A percentile compares a stretch with the other conserved stretches of the same genome.
These are phyloP conservation scores for Dascyllus trimaculatus DNA, from an alignment of 2,113 vertebrate species.

Conservation along the genomic window DNA sequence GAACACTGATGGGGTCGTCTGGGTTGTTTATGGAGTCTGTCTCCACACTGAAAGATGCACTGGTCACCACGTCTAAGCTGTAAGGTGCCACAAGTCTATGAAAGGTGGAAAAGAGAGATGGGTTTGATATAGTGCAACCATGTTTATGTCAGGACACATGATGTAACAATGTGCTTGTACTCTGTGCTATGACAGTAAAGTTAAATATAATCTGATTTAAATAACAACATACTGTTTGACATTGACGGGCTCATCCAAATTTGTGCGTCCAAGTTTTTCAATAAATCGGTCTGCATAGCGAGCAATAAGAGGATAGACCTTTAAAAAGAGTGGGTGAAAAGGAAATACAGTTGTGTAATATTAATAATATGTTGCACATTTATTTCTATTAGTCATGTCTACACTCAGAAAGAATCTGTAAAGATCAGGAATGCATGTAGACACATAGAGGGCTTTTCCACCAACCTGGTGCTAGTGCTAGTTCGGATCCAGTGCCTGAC, in stretches of 20 bases:
- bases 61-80: slow-evolving; percentile 86
- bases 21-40: slow-evolving; percentile 87
- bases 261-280: slow-evolving; percentile 55
- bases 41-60: slow-evolving; percentile 89
- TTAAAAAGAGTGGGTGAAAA: slow-evolving; percentile 2
- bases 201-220: background rate
- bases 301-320: slow-evolving; percentile 75
- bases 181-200: background rate
- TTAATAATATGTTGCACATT: no score
- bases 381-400: no score
- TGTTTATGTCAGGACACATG: background rate
- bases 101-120: background rate
- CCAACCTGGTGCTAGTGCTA: no score
- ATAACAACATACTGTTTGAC: slow-evolving; percentile 75
- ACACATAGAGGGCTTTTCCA: no score
- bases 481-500: no score
- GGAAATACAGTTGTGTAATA: no score
- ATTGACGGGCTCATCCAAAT: slow-evolving; percentile 64
- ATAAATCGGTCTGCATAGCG: slow-evolving; percentile 71
- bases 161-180: background rate
- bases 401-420: no score
- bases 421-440: no score
- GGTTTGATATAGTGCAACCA: background rate
- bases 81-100: slow-evolving; percentile 86
- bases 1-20: slow-evolving; percentile 82